These are phyloP conservation scores for Trachymyrmex septentrionalis DNA, from an alignment of 1,140 invertebrate genomes.

Conservation along the genomic window DNA sequence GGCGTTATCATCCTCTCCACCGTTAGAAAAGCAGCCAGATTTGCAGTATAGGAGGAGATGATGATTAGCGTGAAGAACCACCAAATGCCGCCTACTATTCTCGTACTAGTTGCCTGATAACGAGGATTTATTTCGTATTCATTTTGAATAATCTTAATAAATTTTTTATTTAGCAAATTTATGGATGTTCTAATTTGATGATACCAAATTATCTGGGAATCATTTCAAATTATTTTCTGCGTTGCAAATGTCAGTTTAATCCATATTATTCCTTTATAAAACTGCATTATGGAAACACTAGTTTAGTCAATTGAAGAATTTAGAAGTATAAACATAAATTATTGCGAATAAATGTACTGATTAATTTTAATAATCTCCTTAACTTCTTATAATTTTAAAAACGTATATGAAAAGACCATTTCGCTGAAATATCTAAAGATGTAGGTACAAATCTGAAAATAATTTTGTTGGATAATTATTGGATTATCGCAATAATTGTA, in stretches of 20 bases:
- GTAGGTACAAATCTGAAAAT: too few species aligned
- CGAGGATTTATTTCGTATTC: constrained; percentile 74
- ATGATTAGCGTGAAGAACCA: constrained; percentile 99
- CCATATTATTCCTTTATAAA: background rate
- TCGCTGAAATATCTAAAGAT: too few species aligned
- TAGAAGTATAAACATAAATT: background rate
- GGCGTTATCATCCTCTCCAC: constrained; percentile 98
- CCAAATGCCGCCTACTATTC: constrained; percentile 98
- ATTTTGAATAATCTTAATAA: constrained; percentile 33
- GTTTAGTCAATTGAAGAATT: background rate
- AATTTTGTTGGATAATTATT: too few species aligned
- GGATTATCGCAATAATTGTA: too few species aligned
- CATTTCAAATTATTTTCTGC: background rate
- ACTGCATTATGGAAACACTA: background rate
- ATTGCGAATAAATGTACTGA: background rate
- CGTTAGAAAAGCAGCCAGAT: constrained; percentile 98
- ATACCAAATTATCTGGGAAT: background rate
- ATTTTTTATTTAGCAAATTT: constrained; percentile 1
- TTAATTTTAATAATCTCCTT: background rate
- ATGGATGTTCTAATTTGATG: constrained; percentile 22
- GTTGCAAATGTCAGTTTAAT: constrained; percentile 1
- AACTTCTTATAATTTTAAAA: background rate
- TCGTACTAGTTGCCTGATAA: constrained; percentile 95
- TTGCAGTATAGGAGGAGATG: constrained; percentile 99
- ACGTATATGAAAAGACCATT: too few species aligned